Evolutionary conservation across 1,140 invertebrate species (phyloP).

Genomic region (Drosophila orosa): DNA sequence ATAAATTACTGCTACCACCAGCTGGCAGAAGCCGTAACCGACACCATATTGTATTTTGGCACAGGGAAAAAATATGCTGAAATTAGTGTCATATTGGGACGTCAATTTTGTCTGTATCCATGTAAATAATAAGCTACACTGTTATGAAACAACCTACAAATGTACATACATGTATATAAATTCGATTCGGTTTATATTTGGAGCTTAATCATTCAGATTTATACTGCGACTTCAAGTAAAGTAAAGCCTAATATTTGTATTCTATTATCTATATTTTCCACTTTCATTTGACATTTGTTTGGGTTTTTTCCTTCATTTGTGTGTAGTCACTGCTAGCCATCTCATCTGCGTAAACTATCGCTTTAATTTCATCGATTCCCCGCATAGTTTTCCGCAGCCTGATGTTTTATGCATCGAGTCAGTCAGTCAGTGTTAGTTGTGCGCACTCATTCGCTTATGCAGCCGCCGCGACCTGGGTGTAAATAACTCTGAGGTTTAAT

Average conservation of each 20-base stretch:
- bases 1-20: conserved; percentile 62
- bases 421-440: conserved; percentile 42
- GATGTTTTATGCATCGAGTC: conserved; percentile 63
- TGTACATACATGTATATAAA: too few relatives aligned
- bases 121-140: neutral
- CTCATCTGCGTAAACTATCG: conserved; percentile 40
- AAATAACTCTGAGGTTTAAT: conserved; percentile 76
- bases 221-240: too few relatives aligned
- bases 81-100: conserved; percentile 13
- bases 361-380: conserved; percentile 65
- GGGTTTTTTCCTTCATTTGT: neutral
- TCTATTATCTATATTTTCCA: neutral
- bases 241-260: neutral
- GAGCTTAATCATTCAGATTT: neutral
- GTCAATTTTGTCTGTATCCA: neutral
- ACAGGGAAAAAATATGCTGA: conserved; percentile 3
- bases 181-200: neutral
- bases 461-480: conserved; percentile 47
- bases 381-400: conserved; percentile 30
- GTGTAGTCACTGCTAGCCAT: neutral
- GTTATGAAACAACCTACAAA: too few relatives aligned
- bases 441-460: conserved; percentile 64
- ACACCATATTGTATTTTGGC: conserved; percentile 53
- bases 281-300: neutral
- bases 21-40: conserved; percentile 24